Base-by-base conservation (phyloP, 2,888 invertebrate genomes). In the Melieria crassipennis region DNA sequence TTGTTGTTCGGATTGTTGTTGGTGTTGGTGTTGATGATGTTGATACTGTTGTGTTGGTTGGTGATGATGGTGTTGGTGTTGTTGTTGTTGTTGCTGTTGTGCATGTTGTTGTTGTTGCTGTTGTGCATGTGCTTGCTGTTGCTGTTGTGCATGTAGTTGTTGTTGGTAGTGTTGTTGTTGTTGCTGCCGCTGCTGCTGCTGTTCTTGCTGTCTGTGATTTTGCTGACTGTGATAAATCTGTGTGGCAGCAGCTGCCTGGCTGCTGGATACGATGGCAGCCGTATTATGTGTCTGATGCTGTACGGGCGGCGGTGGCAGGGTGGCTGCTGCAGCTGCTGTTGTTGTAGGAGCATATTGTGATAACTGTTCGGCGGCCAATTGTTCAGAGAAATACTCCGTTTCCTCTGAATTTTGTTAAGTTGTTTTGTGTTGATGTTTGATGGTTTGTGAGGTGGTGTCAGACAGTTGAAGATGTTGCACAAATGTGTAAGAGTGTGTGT, bases 331-430 rank as follows among this genome's bases (percentile, higher is more conserved):
- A 68, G 77, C 63, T 71, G 78, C 76, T 77, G 80, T 73, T 70
- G 78, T 77, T 78, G 80, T 81, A 77, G 85, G 83, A 78, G 85
- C 85, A 82, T 87, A 87, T 82, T 87, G 87, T 81, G 86, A 86
- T 68, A 87, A 78, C 88, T 87, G 86, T 82, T 87, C 87, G 78
- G 87, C 87, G 75, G 87, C 87, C 82, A 87, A 83, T 81, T 85
- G 84, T 82, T 87, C 87, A 81, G 87, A 87, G 82, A 87, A 87
- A 81, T 87, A 87, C 82, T 87, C 87, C 80, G 86, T 86, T 83
- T 87, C 87, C 77, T 86, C 84, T 84, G 75, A 52, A 62, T 72
- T 30, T 65, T 65, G 48, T 9, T 7, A 48, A 45, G 42, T 64
- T 61, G 43, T 60, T 42, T 50, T 69, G 64, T 57, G 42, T 70